Percentiles rank a stretch among this genome's conserved stretches.
These are phyloP conservation scores for Drosophila ezoana DNA, from an alignment of 2,888 invertebrate species.

Conservation along the genomic window DNA sequence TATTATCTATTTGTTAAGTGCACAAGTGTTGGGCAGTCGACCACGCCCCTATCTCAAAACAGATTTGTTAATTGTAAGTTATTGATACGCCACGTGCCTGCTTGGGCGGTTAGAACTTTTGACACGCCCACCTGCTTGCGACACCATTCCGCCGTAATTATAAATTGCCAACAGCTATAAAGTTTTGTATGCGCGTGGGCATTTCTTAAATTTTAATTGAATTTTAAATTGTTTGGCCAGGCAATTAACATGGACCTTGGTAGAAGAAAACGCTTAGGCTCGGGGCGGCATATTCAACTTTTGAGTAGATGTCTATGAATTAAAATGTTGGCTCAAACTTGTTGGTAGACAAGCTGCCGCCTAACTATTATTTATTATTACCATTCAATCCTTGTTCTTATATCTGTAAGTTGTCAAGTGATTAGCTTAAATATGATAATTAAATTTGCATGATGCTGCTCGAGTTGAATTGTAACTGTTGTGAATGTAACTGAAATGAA, in stretches of 20 bases:
- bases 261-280: background rate
- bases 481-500: too few species aligned
- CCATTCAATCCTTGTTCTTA: too few species aligned
- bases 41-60: background rate
- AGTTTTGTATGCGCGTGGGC: constrained; percentile 5
- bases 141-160: constrained; percentile 29
- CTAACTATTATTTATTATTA: too few species aligned
- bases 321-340: constrained; percentile 3
- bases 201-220: constrained; percentile 37
- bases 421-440: too few species aligned
- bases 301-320: constrained; percentile 16
- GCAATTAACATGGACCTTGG: too few species aligned
- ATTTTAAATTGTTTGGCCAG: constrained; percentile 55
- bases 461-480: too few species aligned
- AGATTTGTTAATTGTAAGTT: constrained; percentile 42
- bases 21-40: background rate
- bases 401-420: too few species aligned
- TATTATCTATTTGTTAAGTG: constrained; percentile 31
- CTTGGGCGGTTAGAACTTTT: background rate
- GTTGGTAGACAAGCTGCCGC: too few species aligned
- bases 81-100: constrained; percentile 24
- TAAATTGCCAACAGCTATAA: constrained; percentile 28
- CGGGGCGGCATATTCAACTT: constrained; percentile 2
- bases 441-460: too few species aligned
- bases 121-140: constrained; percentile 14